Base-by-base conservation (phyloP, 2,113 vertebrate species). In the Ceyx melanurus region DNA sequence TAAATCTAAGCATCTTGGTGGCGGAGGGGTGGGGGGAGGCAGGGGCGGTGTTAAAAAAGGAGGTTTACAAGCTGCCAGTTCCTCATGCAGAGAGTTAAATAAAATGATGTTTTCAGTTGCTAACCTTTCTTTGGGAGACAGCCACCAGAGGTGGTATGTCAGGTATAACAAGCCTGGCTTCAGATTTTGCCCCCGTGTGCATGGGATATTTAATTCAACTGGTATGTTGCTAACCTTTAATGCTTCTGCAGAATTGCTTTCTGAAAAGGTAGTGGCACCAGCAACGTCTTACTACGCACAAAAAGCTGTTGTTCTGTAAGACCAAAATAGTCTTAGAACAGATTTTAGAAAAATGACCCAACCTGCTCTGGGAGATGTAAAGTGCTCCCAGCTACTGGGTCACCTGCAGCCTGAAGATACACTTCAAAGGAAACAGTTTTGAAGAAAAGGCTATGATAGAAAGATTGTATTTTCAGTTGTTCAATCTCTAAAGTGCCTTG, bases 21-120 rank as follows among this genome's bases (percentile, higher is more conserved):
- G 45, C 18, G 13, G 3, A 13, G 13, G 14, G 4, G 15, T 53
- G 14, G 0, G 1, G 2, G 37, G 37, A 37, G 37, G 37, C 37
- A 37, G 37, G 37, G 37, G 37, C 37, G 37, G 37, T 37, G 37
- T 37, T 37, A 37, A 37, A 37, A 45, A 65, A 66, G 11, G 9
- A 35, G 14, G 6, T 45, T 92, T 77, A 48, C 73, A 66, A 77
- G 65, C 68, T 83, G 17, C 25, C 45, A 40, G 13, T 83, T 89
- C 58, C 67, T 66, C 10, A 1, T 15, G 42, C 62, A 75, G 56
- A 42, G 51, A 28, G 61, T 84, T 66, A 87, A 96, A 75, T 81
- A 70, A 35, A 1, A 0, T 12, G 13, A 0, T 28, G 6, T 23
- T 79, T 88, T 61, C 64, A 90, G 29, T 48, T 89, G 31, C n/a